Evolutionary conservation across 2,888 invertebrate species (phyloP), one percentile per base, ranked within the genome.

Genomic region (Orthosia cruda): DNA sequence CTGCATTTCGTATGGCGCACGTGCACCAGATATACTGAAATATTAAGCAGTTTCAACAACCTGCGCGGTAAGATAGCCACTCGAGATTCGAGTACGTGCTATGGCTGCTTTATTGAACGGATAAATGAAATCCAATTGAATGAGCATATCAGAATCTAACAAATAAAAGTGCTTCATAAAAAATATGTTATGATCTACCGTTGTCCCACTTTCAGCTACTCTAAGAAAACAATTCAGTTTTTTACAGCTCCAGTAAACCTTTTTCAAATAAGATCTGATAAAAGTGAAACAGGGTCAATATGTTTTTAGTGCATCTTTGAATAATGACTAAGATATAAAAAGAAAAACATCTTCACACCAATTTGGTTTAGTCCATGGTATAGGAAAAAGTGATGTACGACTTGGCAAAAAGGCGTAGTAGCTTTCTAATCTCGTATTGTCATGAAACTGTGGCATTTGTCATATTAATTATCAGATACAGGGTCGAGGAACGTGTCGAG

Each of bases 381-480:
- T 47, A 47, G 9, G 12, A 69, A 71, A 68, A 61, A 68, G 12
- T 50, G 55, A 13, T 61, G 71, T 73, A 58, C 40, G 7, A 55
- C 52, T 49, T 15, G 49, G 58, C 49, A 67, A 64, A 79, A 63
- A 77, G 55, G 52, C 71, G 50, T 62, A 26, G 52, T 49, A 71
- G 62, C 78, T 86, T 86, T 82, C 86, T 84, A 86, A 80, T 84
- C 65, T 75, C 20, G 62, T 76, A 78, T 76, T 84, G 74, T 84
- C 71, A 81, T 55, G 77, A 81, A 73, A 72, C 69, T 69, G 74
- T 78, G 82, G 73, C 80, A 86, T 78, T 77, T 86, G 83, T 85
- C 81, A 80, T 88, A 83, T 83, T 88, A 85, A 88, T 89, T 85
- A 82, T 88, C 88, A 86, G 84, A 80, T 65, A 80, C 75, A 84